Conservation (phyloP, 2,113 vertebrate genomes). For the Garra rufa region DNA sequence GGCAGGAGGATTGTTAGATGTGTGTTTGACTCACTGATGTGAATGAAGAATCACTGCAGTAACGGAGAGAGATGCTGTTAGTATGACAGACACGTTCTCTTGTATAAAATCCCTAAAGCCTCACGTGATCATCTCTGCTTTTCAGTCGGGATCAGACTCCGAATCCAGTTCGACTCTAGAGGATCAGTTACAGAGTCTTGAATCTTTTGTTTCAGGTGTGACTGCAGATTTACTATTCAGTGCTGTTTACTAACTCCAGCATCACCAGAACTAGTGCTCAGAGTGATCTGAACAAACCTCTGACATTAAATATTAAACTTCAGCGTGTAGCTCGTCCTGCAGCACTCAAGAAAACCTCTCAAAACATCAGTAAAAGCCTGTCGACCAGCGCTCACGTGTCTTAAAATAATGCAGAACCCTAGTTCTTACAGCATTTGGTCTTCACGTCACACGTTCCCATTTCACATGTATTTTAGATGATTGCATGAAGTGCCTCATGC, state of each 20-base stretch:
- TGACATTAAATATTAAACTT: slow-evolving; percentile 2
- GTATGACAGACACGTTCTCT: background rate
- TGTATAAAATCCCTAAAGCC: too few relatives aligned
- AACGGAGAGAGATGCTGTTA: background rate
- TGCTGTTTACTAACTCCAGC: background rate
- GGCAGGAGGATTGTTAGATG: background rate
- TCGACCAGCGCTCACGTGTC: background rate
- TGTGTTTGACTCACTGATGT: background rate
- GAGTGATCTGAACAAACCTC: background rate
- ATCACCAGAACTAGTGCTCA: background rate
- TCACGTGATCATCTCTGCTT: too few relatives aligned
- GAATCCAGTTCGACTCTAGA: background rate
- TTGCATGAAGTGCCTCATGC: background rate
- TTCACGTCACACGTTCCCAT: background rate
- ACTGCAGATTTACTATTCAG: background rate
- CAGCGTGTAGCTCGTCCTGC: too few relatives aligned
- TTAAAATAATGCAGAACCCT: background rate
- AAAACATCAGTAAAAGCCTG: background rate
- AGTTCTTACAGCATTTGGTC: background rate
- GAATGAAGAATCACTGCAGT: too few relatives aligned
- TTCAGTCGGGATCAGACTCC: too few relatives aligned
- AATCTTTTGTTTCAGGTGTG: background rate
- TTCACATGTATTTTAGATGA: background rate
- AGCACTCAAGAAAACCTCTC: background rate
- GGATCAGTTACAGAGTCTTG: background rate